phyloP scores from a whole-genome alignment of 2,113 vertebrate genomes.

The Candoia aspera region DNA sequence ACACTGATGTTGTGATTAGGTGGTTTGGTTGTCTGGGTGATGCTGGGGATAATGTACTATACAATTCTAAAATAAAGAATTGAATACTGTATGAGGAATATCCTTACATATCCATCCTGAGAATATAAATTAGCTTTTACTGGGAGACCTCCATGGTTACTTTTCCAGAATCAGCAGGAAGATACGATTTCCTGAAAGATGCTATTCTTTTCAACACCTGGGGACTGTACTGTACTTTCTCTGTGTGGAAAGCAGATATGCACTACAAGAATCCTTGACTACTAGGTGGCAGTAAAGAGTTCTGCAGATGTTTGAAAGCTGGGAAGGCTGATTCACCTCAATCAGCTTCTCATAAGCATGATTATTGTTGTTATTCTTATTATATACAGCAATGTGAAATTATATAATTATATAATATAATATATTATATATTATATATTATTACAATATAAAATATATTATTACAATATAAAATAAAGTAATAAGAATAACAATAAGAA shows the following conservation, averaged over 20 bases:
- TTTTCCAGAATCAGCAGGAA: background rate
- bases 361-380: background rate
- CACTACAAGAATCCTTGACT: background rate
- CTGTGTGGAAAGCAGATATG: background rate
- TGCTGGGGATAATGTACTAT: background rate
- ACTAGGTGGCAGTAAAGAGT: background rate
- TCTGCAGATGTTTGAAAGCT: background rate
- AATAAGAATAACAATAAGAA: no score
- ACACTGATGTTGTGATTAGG: background rate
- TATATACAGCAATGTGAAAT: no score
- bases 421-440: no score
- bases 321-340: background rate
- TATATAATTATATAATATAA: no score
- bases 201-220: background rate
- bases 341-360: background rate
- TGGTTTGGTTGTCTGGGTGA: background rate
- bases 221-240: background rate
- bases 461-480: no score
- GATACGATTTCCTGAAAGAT: background rate
- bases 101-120: background rate
- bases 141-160: background rate
- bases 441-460: no score
- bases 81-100: background rate
- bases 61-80: background rate
- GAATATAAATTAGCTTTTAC: background rate